Conservation (phyloP, 2,888 invertebrate genomes). For the Thelaira solivaga region DNA sequence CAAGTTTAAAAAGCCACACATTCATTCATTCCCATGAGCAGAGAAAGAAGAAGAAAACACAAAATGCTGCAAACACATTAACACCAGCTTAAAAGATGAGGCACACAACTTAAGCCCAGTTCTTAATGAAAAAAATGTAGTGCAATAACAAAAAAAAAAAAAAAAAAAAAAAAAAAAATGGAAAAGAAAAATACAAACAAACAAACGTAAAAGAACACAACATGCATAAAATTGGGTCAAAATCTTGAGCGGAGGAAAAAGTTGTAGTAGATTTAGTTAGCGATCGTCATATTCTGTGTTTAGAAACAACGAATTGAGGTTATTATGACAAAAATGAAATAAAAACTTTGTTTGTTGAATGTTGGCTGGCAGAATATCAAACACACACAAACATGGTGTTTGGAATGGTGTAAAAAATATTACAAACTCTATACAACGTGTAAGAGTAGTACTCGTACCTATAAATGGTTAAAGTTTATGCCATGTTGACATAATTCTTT, state of each 20-base stretch:
- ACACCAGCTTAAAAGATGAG: too few species aligned
- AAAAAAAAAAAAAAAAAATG: too few species aligned
- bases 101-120: too few species aligned
- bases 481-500: background rate
- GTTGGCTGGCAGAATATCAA: background rate
- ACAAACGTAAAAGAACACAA: constrained; percentile 5
- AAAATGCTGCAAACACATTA: too few species aligned
- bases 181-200: too few species aligned
- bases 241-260: constrained; percentile 34
- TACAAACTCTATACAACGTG: too few species aligned
- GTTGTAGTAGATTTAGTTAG: constrained; percentile 32
- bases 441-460: too few species aligned
- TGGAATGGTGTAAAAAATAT: constrained; percentile 21
- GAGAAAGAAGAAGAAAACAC: too few species aligned
- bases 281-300: constrained; percentile 20
- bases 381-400: background rate
- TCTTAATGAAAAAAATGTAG: too few species aligned
- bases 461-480: constrained; percentile 17
- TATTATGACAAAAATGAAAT: constrained; percentile 45
- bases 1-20: constrained; percentile 35
- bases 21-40: background rate
- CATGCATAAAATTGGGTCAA: constrained; percentile 46
- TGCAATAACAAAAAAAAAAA: too few species aligned
- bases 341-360: background rate
- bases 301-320: constrained; percentile 44